Percentiles rank a stretch among this genome's conserved stretches.
Conservation (phyloP, 2,113 vertebrate genomes). For the Sapajus apella region DNA sequence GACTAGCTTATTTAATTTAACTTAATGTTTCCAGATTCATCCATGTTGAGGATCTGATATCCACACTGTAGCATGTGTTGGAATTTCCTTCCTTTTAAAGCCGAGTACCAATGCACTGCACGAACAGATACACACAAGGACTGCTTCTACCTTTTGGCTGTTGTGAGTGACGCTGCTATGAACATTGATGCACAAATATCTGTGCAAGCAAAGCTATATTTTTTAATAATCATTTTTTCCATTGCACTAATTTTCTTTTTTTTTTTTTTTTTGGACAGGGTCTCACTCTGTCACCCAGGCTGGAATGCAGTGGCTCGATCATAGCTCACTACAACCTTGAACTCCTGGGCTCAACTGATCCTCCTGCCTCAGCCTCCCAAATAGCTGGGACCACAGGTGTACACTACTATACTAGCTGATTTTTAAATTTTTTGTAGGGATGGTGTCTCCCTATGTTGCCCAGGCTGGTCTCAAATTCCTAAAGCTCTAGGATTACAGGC, state of each 20-base stretch:
- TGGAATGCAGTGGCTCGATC: neutral
- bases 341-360: neutral
- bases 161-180: neutral
- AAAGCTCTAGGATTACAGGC: neutral
- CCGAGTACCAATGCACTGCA: neutral
- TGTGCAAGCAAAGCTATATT: neutral
- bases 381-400: neutral
- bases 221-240: neutral
- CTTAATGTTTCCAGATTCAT: neutral
- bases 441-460: neutral
- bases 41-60: neutral
- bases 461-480: neutral
- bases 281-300: neutral
- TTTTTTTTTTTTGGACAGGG: neutral
- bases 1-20: too few species aligned
- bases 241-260: neutral
- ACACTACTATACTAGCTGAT: neutral
- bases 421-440: neutral
- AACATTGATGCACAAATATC: neutral
- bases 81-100: neutral
- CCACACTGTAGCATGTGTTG: too few species aligned
- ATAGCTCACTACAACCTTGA: neutral
- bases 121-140: rapidly evolving
- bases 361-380: neutral
- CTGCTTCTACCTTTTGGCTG: neutral